Percentiles rank a stretch among this genome's conserved stretches.
Evolutionary conservation across 1,140 invertebrate species (phyloP).

Genomic region (Drosophila ficusphila): DNA sequence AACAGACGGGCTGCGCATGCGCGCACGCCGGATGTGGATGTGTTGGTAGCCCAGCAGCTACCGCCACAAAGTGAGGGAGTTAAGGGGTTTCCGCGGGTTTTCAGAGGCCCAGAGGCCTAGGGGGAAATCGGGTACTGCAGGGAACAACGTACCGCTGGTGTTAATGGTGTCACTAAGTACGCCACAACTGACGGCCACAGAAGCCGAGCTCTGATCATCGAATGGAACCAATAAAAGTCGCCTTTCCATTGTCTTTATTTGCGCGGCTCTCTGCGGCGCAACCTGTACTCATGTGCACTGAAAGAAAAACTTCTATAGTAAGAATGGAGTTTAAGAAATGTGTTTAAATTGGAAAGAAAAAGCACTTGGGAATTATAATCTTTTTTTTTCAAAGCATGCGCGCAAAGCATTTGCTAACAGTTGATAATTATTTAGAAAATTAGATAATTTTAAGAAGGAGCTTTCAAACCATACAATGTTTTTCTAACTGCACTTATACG

Average conservation of each 20-base stretch:
- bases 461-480: background rate
- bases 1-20: slow-evolving; percentile 67
- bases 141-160: slow-evolving; percentile 22
- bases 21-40: slow-evolving; percentile 76
- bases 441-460: too few species aligned
- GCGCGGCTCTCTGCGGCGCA: slow-evolving; percentile 50
- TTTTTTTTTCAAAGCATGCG: too few species aligned
- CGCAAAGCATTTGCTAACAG: too few species aligned
- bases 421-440: too few species aligned
- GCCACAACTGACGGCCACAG: slow-evolving; percentile 60
- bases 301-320: background rate
- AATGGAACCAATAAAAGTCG: slow-evolving; percentile 84
- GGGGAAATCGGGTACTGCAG: background rate
- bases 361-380: background rate
- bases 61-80: slow-evolving; percentile 2
- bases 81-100: background rate
- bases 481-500: slow-evolving; percentile 38
- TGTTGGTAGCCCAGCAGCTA: slow-evolving; percentile 41
- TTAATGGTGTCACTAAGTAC: slow-evolving; percentile 83
- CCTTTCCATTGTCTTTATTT: slow-evolving; percentile 78
- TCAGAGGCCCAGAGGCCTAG: background rate
- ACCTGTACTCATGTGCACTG: slow-evolving; percentile 23
- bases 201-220: slow-evolving; percentile 71
- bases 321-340: too few species aligned
- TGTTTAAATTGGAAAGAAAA: too few species aligned